phyloP scores from a whole-genome alignment of 2,113 vertebrate species.

The Zapornia atra region DNA sequence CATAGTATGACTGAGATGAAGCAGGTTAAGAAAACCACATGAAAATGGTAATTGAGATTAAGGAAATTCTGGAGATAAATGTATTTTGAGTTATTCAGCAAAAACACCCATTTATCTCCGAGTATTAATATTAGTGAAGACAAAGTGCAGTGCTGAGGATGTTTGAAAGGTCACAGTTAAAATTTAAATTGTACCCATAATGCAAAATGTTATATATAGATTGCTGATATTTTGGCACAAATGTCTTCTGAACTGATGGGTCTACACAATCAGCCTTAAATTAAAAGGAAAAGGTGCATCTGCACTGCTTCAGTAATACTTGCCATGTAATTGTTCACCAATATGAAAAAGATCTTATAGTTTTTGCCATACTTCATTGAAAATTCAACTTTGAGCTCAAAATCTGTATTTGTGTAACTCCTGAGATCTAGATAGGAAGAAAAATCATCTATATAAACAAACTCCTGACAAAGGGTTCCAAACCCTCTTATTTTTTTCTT shows the following conservation, averaged over 20 bases:
- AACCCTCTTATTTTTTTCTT: background rate
- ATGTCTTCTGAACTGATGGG: background rate
- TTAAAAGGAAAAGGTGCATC: background rate
- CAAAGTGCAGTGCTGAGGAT: background rate
- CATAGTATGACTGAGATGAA: background rate
- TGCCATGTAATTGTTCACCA: background rate
- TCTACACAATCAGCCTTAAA: background rate
- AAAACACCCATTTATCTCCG: background rate
- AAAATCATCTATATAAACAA: background rate
- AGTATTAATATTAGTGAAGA: background rate
- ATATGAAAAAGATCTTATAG: background rate
- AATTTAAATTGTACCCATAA: background rate
- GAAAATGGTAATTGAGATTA: background rate
- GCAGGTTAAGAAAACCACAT: background rate
- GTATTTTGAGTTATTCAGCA: background rate
- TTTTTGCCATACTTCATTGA: background rate
- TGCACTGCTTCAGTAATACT: background rate
- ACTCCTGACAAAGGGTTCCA: background rate
- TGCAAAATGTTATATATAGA: background rate
- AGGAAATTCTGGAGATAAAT: background rate
- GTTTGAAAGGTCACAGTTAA: background rate
- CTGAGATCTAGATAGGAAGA: background rate
- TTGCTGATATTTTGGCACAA: background rate
- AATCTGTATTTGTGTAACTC: background rate
- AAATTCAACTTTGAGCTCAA: background rate